These are phyloP conservation scores for Zygaena filipendulae DNA, from an alignment of 2,888 invertebrate genomes.

Conservation along the genomic window DNA sequence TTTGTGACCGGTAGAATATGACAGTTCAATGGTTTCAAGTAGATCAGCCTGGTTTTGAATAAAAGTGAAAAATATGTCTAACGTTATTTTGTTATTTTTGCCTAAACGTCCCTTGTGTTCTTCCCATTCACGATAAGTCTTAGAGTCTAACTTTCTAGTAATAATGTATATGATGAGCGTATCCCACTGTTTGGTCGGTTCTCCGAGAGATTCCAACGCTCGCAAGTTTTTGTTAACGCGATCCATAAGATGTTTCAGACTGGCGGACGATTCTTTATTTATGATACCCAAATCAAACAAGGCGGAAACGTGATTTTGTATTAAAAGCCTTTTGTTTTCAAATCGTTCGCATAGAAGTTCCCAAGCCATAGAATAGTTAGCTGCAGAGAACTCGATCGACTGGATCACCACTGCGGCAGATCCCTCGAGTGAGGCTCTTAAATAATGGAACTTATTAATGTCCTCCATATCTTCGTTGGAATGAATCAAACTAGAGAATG, in stretches of 20 bases:
- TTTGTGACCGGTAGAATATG: no score
- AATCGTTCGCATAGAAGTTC: conserved; percentile 17
- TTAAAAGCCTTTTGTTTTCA: conserved; percentile 16
- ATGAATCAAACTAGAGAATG: conserved; percentile 16
- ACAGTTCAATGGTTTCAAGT: no score
- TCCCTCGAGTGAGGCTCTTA: conserved; percentile 16
- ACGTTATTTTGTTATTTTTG: conserved; percentile 1
- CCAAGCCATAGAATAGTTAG: conserved; percentile 18
- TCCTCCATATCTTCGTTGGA: conserved; percentile 17
- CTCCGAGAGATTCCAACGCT: conserved; percentile 4
- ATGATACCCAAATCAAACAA: conserved; percentile 17
- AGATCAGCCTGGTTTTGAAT: no score
- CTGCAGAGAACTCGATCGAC: conserved; percentile 15
- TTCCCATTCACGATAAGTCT: conserved; percentile 7
- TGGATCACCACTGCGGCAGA: conserved; percentile 17
- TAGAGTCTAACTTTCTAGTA: conserved; percentile 4
- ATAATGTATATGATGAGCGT: conserved; percentile 6
- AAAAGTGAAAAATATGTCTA: no score
- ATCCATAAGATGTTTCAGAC: conserved; percentile 16
- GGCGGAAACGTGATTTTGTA: conserved; percentile 18
- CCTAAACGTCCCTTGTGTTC: conserved; percentile 6
- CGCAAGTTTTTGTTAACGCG: conserved; percentile 17
- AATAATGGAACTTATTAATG: conserved; percentile 20
- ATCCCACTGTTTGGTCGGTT: conserved; percentile 6
- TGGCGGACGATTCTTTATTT: conserved; percentile 15